Base-by-base conservation (phyloP, 2,888 invertebrate species). In the Mythimna vitellina region DNA sequence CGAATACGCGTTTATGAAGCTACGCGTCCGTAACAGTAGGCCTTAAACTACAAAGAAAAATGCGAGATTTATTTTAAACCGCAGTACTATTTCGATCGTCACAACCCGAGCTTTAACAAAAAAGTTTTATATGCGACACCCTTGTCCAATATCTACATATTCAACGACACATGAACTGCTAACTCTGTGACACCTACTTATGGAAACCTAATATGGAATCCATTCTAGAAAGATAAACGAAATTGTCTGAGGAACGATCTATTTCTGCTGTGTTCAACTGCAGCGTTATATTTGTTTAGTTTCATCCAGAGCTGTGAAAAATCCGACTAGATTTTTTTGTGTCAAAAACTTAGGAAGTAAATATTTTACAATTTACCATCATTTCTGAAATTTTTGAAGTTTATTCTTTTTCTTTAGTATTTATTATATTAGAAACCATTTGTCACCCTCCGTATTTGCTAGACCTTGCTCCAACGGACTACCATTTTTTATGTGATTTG, bases 81-180 rank as follows among this genome's bases (percentile, higher is more conserved):
- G 0, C 4, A 64, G 46, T 20, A 58, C 8, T 22, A n/a, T 57
- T 38, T 32, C 8, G 20, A 22, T 32, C 35, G 6, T 22, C 12
- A 20, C 35, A 12, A 12, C 3, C 14, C 1, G 1, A 22, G 20
- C 10, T 29, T 22, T 46, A 0, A 4, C 10, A 9, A 57, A 56
- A 65, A 74, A 54, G 17, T 66, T 68, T 67, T 56, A 38, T 49
- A 42, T 38, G 17, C 42, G 46, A 29, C 53, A 58, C 42, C 58
- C 56, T 80, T 65, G 58, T 72, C n/a, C 42, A 22, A 46, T 73
- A 63, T 17, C 46, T 46, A 46, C 46, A 70, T 73, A 70, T 61
- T 80, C 61, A 70, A 67, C 35, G 66, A 12, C 38, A 70, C 51
- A 63, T 56, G 42, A 61, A 73, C 65, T 46, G 67, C 64, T 70